Base-by-base conservation (phyloP, 2,888 invertebrate genomes). In the Protodeltote pygarga region DNA sequence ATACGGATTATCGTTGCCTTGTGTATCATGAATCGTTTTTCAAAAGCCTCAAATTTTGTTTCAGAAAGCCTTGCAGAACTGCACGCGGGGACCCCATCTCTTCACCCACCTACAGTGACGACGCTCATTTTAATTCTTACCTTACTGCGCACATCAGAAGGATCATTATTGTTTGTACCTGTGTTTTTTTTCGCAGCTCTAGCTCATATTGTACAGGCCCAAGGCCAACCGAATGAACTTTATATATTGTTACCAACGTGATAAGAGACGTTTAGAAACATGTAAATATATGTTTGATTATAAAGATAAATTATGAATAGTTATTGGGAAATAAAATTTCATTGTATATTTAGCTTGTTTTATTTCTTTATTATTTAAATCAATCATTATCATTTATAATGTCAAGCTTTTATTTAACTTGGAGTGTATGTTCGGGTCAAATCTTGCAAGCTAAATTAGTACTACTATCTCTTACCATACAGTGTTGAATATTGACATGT, bases 1-100 rank as follows among this genome's bases (percentile, higher is more conserved):
- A n/a, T n/a, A n/a, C n/a, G n/a, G n/a, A n/a, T n/a, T n/a, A n/a
- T n/a, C n/a, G n/a, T n/a, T n/a, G n/a, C n/a, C n/a, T n/a, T n/a
- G n/a, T n/a, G n/a, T n/a, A n/a, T n/a, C n/a, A n/a, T n/a, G n/a
- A n/a, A n/a, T n/a, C n/a, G n/a, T n/a, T n/a, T n/a, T n/a, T n/a
- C n/a, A n/a, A n/a, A n/a, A n/a, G n/a, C n/a, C n/a, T n/a, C n/a
- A n/a, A n/a, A n/a, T n/a, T 80, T 91, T 90, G 89, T 92, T 92
- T 46, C 89, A 90, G 87, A 92, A 87, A 92, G 92, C 68, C 85
- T 92, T 40, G 92, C 92, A 0, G 92, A 92, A 51, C 83, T 92
- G 1, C 92, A 92, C 69, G 92, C 91, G 11, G 83, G 83, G 1
- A 75, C 78, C 1, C 65, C 63, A 31, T 69, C 80, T 1, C 69